phyloP scores from a whole-genome alignment of 2,113 vertebrate species.

The Ascaphus truei region DNA sequence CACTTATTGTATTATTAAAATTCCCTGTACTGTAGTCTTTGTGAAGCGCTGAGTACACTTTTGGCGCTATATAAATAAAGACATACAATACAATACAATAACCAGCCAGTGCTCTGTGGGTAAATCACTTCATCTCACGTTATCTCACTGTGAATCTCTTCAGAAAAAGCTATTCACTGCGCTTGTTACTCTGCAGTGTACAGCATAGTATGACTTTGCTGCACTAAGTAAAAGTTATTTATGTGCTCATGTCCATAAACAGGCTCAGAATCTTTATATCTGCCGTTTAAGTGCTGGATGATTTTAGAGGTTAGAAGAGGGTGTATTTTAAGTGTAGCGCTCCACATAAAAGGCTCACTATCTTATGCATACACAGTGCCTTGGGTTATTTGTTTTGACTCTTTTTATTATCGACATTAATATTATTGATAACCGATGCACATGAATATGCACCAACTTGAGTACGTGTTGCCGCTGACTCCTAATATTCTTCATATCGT shows the following conservation, averaged over 20 bases:
- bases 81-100: neutral
- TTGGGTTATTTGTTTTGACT: neutral
- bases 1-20: too few species aligned
- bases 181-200: conserved; percentile 3
- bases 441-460: conserved; percentile 4
- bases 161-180: neutral
- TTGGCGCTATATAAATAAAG: neutral
- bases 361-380: neutral
- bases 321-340: neutral
- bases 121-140: neutral
- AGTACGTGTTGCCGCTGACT: neutral
- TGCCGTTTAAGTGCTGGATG: conserved; percentile 21
- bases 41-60: too few species aligned
- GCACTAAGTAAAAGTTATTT: conserved; percentile 10
- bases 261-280: conserved; percentile 15
- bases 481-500: conserved; percentile 23
- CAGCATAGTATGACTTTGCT: conserved; percentile 1
- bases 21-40: too few species aligned
- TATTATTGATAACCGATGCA: neutral
- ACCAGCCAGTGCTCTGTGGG: neutral
- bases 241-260: conserved; percentile 14
- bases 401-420: neutral
- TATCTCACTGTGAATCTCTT: neutral
- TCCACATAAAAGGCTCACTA: neutral
- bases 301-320: conserved; percentile 11